Conservation (phyloP, 1,140 invertebrate genomes). For the Stegodyphus dumicola region DNA sequence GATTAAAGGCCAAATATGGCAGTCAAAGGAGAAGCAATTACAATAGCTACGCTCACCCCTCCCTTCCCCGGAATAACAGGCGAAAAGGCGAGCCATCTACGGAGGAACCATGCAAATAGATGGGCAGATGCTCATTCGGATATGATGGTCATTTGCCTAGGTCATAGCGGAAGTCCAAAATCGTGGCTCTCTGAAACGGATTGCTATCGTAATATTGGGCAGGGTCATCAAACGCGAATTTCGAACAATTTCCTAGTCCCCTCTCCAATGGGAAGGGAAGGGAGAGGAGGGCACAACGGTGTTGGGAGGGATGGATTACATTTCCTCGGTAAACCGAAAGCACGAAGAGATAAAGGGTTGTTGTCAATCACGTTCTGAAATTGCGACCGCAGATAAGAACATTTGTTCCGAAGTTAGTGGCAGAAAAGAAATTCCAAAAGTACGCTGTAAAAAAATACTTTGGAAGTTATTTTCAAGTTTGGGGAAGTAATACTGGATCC, state of each 20-base stretch:
- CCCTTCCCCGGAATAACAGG: too few species aligned
- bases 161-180: constrained; percentile 20
- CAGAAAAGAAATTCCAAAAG: too few species aligned
- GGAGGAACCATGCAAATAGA: background rate
- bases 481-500: too few species aligned
- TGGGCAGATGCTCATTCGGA: constrained; percentile 33
- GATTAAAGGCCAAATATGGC: too few species aligned
- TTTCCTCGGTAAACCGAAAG: background rate
- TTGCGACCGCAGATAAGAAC: background rate
- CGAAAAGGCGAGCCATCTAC: too few species aligned
- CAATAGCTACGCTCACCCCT: too few species aligned
- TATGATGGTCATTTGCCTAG: constrained; percentile 40
- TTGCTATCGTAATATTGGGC: constrained; percentile 9
- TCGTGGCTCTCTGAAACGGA: constrained; percentile 1
- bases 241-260: constrained; percentile 28
- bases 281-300: too few species aligned
- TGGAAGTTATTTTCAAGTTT: too few species aligned
- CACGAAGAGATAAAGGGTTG: constrained; percentile 33
- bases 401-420: background rate
- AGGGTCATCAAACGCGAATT: constrained; percentile 33
- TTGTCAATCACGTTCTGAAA: constrained; percentile 12
- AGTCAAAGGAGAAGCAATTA: too few species aligned
- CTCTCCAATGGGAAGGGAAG: background rate
- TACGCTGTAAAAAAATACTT: too few species aligned
- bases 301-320: background rate